Evolutionary conservation across 2,797 vertebrate genomes (phyloP).

Genomic region (Cyclopterus lumpus): DNA sequence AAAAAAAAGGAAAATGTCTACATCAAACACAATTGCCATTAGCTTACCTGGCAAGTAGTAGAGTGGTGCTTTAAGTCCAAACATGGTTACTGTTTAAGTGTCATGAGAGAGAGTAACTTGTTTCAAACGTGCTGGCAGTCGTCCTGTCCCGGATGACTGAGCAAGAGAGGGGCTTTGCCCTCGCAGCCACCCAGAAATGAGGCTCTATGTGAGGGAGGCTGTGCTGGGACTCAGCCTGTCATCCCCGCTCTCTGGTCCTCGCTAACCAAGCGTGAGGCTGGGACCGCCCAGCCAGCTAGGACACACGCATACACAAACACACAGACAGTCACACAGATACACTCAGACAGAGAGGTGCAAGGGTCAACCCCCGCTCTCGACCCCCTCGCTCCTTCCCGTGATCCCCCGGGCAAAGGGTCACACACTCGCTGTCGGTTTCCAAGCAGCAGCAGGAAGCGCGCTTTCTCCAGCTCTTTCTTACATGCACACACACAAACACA

Average conservation of each 20-base stretch:
- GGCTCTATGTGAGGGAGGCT: slow-evolving; percentile 78
- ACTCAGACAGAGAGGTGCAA: slow-evolving; percentile 72
- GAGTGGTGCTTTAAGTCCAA: slow-evolving; percentile 97
- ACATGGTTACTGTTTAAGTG: slow-evolving; percentile 92
- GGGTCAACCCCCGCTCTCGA: slow-evolving; percentile 73
- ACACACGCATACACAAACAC: slow-evolving; percentile 67
- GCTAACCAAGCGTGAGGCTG: slow-evolving; percentile 80
- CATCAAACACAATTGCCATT: slow-evolving; percentile 25
- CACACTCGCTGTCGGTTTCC: slow-evolving; percentile 70
- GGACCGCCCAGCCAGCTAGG: slow-evolving; percentile 79
- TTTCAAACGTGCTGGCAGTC: slow-evolving; percentile 62
- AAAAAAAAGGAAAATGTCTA: slow-evolving; percentile 9
- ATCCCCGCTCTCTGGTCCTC: slow-evolving; percentile 80
- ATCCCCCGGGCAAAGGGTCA: slow-evolving; percentile 76
- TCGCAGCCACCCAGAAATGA: slow-evolving; percentile 79
- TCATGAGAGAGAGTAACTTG: slow-evolving; percentile 85
- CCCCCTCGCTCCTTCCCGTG: slow-evolving; percentile 63
- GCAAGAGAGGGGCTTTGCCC: slow-evolving; percentile 76
- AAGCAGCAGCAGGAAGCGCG: slow-evolving; percentile 58
- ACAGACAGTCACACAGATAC: slow-evolving; percentile 69
- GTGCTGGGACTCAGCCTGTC: slow-evolving; percentile 82
- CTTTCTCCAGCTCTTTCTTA: slow-evolving; percentile 55
- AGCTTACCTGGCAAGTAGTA: slow-evolving; percentile 98
- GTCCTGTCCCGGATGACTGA: slow-evolving; percentile 80
- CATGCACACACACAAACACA: slow-evolving; percentile 43